phyloP scores from a whole-genome alignment of 2,113 vertebrate species.

The Microtus ochrogaster region DNA sequence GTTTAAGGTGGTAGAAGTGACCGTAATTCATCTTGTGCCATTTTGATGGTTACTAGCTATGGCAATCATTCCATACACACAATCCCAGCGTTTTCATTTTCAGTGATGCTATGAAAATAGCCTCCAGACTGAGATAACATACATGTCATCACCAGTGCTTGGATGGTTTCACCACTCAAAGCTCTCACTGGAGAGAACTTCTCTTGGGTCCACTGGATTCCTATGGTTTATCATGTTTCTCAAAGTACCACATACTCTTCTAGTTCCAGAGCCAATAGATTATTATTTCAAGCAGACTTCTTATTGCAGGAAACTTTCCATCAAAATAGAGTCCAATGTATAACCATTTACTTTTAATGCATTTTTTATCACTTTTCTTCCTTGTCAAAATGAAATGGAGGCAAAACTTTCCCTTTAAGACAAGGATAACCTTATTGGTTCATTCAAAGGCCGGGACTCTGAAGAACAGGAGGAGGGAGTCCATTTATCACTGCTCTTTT shows the following conservation, averaged over 20 bases:
- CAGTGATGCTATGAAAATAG: constrained; percentile 53
- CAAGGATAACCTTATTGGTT: neutral
- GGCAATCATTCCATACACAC: neutral
- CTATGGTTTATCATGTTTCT: neutral
- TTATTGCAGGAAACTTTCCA: constrained; percentile 72
- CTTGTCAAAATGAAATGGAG: constrained; percentile 57
- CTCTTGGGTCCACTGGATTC: neutral
- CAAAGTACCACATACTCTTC: neutral
- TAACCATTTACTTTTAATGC: constrained; percentile 60
- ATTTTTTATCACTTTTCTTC: constrained; percentile 67
- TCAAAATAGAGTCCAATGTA: constrained; percentile 42
- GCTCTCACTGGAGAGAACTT: neutral
- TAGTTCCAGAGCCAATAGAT: constrained; percentile 12
- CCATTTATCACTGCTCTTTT: neutral
- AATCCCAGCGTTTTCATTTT: neutral
- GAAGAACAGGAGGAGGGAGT: neutral
- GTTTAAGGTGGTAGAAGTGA: constrained; percentile 27
- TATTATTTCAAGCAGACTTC: constrained; percentile 62
- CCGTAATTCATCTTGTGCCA: neutral
- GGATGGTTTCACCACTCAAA: neutral
- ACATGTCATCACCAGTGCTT: neutral
- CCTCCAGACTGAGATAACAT: neutral
- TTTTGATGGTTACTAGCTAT: neutral
- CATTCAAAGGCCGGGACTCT: neutral
- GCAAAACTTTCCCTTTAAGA: neutral